A percentile compares a stretch with the other conserved stretches of the same genome.
Conservation (phyloP, 2,113 vertebrate genomes). For the Gorsachius goisagi region DNA sequence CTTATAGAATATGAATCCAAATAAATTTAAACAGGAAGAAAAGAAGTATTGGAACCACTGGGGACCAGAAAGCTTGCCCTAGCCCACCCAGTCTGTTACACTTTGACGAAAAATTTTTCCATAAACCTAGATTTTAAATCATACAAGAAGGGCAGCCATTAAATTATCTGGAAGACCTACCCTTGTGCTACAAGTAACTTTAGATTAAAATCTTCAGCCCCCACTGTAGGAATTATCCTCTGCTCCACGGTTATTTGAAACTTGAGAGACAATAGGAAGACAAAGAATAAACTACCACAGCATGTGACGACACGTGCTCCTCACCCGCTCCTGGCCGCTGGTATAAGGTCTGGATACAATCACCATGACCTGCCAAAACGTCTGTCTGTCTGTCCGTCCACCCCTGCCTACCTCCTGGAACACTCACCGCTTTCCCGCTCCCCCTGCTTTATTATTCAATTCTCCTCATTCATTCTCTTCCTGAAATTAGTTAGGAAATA, state of each 20-base stretch:
- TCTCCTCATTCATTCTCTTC: conserved; percentile 22
- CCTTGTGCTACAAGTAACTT: not conserved
- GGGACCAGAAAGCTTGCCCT: not conserved
- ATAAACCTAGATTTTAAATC: not conserved
- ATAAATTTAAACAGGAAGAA: not conserved
- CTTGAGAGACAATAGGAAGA: not conserved
- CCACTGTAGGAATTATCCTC: not conserved
- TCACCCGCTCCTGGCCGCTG: not conserved
- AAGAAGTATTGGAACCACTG: not conserved
- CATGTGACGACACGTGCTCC: not conserved
- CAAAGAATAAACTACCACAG: not conserved
- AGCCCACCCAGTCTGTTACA: not conserved
- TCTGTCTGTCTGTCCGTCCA: not conserved
- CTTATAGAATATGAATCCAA: not conserved
- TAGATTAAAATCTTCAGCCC: not conserved
- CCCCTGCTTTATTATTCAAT: not conserved
- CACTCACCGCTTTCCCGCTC: not conserved
- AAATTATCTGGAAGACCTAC: not conserved
- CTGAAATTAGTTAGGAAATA: conserved; percentile 46
- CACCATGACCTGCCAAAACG: not conserved
- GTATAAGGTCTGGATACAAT: not conserved
- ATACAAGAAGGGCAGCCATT: not conserved
- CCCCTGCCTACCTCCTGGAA: not conserved
- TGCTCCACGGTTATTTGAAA: not conserved
- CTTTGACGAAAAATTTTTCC: not conserved